Evolutionary conservation across 2,797 vertebrate genomes (phyloP).

Genomic region (Hoplostethus mediterraneus): DNA sequence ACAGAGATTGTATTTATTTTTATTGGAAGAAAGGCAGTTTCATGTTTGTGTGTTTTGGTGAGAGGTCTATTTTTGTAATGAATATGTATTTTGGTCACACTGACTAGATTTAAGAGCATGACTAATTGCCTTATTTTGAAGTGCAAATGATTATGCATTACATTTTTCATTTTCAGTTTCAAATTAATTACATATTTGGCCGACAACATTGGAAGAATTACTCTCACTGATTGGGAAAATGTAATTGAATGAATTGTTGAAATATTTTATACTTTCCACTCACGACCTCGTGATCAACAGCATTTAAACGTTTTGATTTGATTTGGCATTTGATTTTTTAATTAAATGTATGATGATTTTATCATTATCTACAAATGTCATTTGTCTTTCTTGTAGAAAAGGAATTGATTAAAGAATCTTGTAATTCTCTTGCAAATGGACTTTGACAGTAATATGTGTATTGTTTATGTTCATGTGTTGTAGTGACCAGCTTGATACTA

Average conservation of each 20-base stretch:
- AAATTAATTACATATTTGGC: constrained; percentile 61
- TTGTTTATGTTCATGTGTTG: background rate
- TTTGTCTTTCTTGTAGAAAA: background rate
- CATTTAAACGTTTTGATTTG: constrained; percentile 38
- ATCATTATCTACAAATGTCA: background rate
- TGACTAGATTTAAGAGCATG: constrained; percentile 59
- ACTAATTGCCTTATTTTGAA: constrained; percentile 60
- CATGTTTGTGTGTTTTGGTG: constrained; percentile 25
- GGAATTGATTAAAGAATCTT: background rate
- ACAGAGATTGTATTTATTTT: background rate
- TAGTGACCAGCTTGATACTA: background rate
- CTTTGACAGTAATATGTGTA: background rate
- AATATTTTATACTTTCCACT: constrained; percentile 18
- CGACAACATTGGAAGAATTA: constrained; percentile 41
- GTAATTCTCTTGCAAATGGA: background rate
- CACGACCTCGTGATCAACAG: constrained; percentile 2
- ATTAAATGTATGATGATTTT: background rate
- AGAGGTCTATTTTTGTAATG: constrained; percentile 25
- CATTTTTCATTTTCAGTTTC: constrained; percentile 48
- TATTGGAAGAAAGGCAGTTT: constrained; percentile 11
- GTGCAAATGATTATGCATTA: constrained; percentile 55
- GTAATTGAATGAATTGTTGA: constrained; percentile 1
- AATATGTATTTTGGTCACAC: constrained; percentile 57
- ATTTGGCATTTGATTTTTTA: background rate
- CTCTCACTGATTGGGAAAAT: constrained; percentile 25